Percentiles rank a stretch among this genome's conserved stretches.
These are phyloP conservation scores for Deroplatys truncata DNA, from an alignment of 2,888 invertebrate species.

Conservation along the genomic window DNA sequence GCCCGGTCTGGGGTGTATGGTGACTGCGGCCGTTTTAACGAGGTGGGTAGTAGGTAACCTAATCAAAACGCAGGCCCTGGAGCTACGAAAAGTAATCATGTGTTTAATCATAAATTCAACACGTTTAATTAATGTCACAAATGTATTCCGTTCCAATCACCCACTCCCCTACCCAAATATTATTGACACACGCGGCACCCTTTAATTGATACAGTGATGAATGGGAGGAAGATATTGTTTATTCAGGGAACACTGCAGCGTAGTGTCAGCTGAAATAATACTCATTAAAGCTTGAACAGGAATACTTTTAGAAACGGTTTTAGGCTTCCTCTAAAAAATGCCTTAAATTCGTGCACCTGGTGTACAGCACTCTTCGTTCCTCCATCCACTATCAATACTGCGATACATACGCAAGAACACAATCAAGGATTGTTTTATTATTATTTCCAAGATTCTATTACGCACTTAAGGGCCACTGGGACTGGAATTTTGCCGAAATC, in stretches of 20 bases:
- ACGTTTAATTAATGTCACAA: conserved; percentile 9
- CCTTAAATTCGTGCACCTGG: too few relatives aligned
- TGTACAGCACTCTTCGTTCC: too few relatives aligned
- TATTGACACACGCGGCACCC: background rate
- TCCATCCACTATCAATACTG: too few relatives aligned
- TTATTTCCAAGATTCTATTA: too few relatives aligned
- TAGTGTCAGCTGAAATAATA: background rate
- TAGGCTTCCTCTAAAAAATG: too few relatives aligned
- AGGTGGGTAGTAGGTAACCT: background rate
- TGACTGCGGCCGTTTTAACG: background rate
- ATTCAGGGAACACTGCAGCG: background rate
- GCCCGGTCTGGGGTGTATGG: background rate
- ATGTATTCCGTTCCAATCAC: background rate
- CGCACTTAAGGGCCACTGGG: too few relatives aligned
- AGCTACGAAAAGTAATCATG: conserved; percentile 10
- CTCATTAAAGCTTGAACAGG: background rate
- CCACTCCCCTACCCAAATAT: background rate
- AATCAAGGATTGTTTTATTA: too few relatives aligned
- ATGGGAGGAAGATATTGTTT: background rate
- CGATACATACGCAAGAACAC: too few relatives aligned
- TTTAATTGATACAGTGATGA: background rate
- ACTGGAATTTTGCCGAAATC: too few relatives aligned
- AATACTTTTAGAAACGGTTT: too few relatives aligned
- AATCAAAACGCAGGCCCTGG: background rate
- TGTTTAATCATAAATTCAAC: conserved; percentile 8